These are phyloP conservation scores for Helostoma temminkii DNA, from an alignment of 2,797 vertebrate genomes.

Conservation along the genomic window DNA sequence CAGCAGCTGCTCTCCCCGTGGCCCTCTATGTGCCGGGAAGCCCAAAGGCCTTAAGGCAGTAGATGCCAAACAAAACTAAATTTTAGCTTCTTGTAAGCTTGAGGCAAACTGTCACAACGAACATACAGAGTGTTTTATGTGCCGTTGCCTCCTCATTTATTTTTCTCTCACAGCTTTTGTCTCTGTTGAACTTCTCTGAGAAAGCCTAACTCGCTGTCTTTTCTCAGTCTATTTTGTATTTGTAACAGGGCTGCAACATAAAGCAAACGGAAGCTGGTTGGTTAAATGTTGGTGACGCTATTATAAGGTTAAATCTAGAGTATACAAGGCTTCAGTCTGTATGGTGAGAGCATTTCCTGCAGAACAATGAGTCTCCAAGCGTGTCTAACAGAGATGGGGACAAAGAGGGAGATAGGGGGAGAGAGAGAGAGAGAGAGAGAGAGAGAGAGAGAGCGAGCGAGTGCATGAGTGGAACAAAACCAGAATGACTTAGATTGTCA, in stretches of 20 bases:
- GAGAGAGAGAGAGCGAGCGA: constrained; percentile 27
- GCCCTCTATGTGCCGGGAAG: constrained; percentile 37
- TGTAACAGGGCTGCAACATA: constrained; percentile 59
- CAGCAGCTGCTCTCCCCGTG: constrained; percentile 58
- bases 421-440: constrained; percentile 19
- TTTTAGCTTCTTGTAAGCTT: constrained; percentile 32
- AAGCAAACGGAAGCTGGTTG: constrained; percentile 70
- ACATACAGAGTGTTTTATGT: constrained; percentile 24
- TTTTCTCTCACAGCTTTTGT: constrained; percentile 5
- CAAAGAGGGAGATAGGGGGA: constrained; percentile 41
- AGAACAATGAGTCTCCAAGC: constrained; percentile 76
- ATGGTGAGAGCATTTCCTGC: constrained; percentile 78
- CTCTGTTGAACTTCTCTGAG: constrained; percentile 29
- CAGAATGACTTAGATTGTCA: constrained; percentile 20
- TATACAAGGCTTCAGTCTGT: constrained; percentile 72
- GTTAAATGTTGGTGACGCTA: constrained; percentile 67
- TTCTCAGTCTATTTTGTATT: constrained; percentile 69
- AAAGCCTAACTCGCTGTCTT: constrained; percentile 25
- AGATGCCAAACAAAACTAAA: constrained; percentile 25
- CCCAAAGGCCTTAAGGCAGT: constrained; percentile 38
- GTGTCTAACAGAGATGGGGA: constrained; percentile 64
- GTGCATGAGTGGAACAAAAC: constrained; percentile 17
- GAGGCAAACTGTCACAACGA: constrained; percentile 42
- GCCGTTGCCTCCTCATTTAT: constrained; percentile 4
- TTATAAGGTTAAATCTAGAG: constrained; percentile 80